Evolutionary conservation across 2,113 vertebrate genomes (phyloP).

Genomic region (Odocoileus hemionus): DNA sequence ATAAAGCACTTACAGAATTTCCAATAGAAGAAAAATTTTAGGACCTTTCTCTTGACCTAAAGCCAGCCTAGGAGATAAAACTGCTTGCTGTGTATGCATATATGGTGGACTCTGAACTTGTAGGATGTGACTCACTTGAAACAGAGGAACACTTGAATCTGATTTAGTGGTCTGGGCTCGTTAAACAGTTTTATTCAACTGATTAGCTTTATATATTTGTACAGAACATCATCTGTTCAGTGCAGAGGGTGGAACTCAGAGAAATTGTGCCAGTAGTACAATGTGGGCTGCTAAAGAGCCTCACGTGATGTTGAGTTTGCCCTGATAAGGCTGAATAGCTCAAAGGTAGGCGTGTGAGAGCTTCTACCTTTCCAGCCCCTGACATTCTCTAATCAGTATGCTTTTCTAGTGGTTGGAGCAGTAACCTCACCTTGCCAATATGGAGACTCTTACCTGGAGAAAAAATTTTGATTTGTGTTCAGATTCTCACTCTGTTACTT

Average conservation of each 20-base stretch:
- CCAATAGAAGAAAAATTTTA: neutral
- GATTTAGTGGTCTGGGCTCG: slow-evolving; percentile 6
- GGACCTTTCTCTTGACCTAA: neutral
- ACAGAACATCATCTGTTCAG: neutral
- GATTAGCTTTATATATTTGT: neutral
- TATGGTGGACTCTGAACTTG: neutral
- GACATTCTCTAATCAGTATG: neutral
- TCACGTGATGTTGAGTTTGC: neutral
- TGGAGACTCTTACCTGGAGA: neutral
- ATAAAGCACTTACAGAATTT: neutral
- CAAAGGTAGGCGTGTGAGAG: neutral
- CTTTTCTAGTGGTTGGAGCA: neutral
- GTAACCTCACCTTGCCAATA: neutral
- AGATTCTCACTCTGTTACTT: neutral
- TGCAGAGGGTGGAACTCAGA: neutral
- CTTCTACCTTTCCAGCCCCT: neutral
- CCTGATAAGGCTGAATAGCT: neutral
- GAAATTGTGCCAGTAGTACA: neutral
- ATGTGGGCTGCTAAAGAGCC: neutral
- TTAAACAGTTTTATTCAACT: neutral
- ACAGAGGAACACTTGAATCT: neutral
- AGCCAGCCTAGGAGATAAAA: neutral
- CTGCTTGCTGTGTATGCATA: neutral
- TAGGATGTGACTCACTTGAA: neutral
- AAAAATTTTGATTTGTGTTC: neutral